phyloP scores from a whole-genome alignment of 1,140 invertebrate genomes.

The Caenorhabditis tropicalis region DNA sequence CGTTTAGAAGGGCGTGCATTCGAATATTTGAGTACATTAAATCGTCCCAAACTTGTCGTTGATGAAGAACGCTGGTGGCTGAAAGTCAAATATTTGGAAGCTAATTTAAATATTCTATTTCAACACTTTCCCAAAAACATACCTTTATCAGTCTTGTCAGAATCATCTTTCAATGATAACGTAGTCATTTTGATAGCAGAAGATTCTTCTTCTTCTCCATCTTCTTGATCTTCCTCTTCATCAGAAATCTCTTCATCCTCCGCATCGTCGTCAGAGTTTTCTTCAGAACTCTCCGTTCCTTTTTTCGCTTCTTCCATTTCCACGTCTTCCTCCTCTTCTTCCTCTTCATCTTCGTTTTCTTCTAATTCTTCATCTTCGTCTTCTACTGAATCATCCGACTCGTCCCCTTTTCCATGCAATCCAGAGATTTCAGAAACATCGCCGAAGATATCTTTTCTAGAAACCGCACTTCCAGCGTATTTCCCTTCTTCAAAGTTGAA shows the following conservation, averaged over 20 bases:
- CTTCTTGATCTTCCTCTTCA: background rate
- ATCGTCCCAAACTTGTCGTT: conserved; percentile 53
- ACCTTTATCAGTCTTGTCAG: conserved; percentile 28
- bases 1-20: conserved; percentile 47
- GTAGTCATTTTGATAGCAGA: background rate
- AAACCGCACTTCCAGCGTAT: background rate
- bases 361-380: background rate
- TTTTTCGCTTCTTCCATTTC: background rate
- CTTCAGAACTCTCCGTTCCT: background rate
- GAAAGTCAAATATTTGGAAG: conserved; percentile 32
- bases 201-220: background rate
- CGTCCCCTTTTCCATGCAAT: background rate
- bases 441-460: conserved; percentile 6
- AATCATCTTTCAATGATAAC: background rate
- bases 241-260: background rate
- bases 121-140: no score
- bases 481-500: conserved; percentile 35
- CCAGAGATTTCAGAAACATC: conserved; percentile 11
- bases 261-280: background rate
- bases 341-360: background rate
- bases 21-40: conserved; percentile 54
- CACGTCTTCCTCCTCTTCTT: background rate
- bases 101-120: no score
- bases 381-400: background rate
- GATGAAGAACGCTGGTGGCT: conserved; percentile 51